Evolutionary conservation across 2,888 invertebrate species (phyloP).

Genomic region (Sarcophaga subvicina): DNA sequence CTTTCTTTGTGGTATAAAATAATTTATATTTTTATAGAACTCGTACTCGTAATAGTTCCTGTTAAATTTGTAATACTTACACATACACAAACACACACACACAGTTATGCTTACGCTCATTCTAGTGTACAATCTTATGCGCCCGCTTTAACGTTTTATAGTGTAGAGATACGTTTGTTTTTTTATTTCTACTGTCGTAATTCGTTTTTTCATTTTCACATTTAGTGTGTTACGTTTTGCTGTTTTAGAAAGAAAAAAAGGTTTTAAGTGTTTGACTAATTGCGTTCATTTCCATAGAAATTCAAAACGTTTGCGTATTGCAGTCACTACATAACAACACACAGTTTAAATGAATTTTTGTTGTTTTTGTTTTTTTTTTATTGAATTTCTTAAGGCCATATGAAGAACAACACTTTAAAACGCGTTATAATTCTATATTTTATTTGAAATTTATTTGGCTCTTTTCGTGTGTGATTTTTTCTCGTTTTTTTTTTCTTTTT

Average conservation of each 20-base stretch:
- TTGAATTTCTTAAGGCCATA: slow-evolving; percentile 8
- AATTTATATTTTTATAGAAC: slow-evolving; percentile 65
- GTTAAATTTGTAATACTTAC: slow-evolving; percentile 61
- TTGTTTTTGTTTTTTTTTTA: background rate
- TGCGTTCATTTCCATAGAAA: slow-evolving; percentile 73
- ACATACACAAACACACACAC: slow-evolving; percentile 21
- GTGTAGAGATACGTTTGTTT: background rate
- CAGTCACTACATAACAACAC: background rate
- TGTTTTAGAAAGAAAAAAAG: slow-evolving; percentile 32
- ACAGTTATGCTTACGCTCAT: background rate
- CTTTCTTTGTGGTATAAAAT: slow-evolving; percentile 59
- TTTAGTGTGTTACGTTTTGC: background rate
- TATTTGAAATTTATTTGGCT: slow-evolving; percentile 28
- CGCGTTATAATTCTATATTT: slow-evolving; percentile 61
- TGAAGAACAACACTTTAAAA: slow-evolving; percentile 52
- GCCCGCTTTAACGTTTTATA: slow-evolving; percentile 13
- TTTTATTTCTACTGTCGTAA: background rate
- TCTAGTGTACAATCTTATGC: background rate
- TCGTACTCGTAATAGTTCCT: slow-evolving; percentile 63
- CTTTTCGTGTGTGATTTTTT: background rate
- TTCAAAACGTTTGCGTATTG: slow-evolving; percentile 65
- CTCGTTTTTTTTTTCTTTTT: background rate
- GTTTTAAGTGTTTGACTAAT: slow-evolving; percentile 78
- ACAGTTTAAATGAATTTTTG: background rate
- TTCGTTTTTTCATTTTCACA: slow-evolving; percentile 1